Percentiles rank a stretch among this genome's conserved stretches.
Conservation (phyloP, 1,140 invertebrate genomes). For the Drosophila repleta region DNA sequence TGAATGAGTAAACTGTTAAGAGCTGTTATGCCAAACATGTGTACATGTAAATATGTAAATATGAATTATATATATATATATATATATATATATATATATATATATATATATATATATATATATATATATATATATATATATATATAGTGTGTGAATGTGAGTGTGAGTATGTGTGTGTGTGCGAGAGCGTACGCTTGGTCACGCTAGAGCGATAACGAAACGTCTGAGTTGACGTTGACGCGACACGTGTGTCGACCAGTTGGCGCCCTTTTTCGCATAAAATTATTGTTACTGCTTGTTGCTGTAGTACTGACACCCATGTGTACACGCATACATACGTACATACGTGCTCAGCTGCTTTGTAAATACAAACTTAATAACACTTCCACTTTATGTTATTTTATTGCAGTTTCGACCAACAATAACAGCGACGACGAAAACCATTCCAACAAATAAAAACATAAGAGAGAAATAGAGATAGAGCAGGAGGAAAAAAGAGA, state of each 20-base stretch:
- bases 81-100: neutral
- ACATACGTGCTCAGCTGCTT: constrained; percentile 2
- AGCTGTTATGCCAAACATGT: neutral
- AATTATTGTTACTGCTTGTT: constrained; percentile 56
- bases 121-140: neutral
- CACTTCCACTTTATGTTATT: constrained; percentile 37
- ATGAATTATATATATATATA: neutral
- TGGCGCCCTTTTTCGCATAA: constrained; percentile 78
- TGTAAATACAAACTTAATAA: constrained; percentile 39
- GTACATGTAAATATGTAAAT: neutral
- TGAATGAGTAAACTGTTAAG: too few species aligned
- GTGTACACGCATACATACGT: neutral
- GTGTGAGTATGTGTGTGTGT: neutral
- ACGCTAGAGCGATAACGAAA: constrained; percentile 26
- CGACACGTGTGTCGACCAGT: constrained; percentile 70
- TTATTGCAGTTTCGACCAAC: constrained; percentile 57
- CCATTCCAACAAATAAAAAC: constrained; percentile 56
- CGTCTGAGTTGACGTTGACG: constrained; percentile 29
- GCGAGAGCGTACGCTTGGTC: constrained; percentile 5
- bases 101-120: neutral
- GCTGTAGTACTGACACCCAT: constrained; percentile 9
- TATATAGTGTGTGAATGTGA: neutral
- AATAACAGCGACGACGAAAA: constrained; percentile 38
- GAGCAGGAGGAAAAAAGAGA: neutral
- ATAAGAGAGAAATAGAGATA: constrained; percentile 16